Evolutionary conservation across 2,113 vertebrate genomes (phyloP).

Genomic region (Scomber japonicus): DNA sequence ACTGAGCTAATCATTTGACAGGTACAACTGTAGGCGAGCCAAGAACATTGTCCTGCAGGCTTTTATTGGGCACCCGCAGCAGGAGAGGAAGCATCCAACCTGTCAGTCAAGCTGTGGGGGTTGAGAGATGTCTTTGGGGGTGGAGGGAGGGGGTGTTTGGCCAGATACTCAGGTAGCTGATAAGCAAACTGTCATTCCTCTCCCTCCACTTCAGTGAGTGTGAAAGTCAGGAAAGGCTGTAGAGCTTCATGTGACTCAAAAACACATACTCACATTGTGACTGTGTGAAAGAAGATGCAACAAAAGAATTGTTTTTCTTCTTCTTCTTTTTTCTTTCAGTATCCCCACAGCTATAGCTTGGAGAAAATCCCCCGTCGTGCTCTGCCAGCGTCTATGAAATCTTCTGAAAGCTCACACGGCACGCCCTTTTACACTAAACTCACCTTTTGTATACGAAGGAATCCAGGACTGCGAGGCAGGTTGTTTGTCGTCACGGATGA

Average conservation of each 20-base stretch:
- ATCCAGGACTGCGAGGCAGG: background rate
- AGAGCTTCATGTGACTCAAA: too few relatives aligned
- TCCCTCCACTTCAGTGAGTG: background rate
- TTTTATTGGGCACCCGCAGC: background rate
- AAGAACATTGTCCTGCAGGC: background rate
- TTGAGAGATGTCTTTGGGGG: conserved; percentile 4
- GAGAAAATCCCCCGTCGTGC: background rate
- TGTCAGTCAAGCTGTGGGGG: background rate
- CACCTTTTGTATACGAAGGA: background rate
- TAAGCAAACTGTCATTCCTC: background rate
- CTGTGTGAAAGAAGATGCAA: too few relatives aligned
- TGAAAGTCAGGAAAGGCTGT: conserved; percentile 42
- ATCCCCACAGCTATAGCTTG: background rate
- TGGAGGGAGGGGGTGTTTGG: background rate
- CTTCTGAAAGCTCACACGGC: background rate
- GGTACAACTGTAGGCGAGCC: background rate
- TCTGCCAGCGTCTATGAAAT: background rate
- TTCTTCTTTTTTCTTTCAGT: background rate
- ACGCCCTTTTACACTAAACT: background rate
- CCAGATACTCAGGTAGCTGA: background rate
- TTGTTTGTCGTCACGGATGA: conserved; percentile 14
- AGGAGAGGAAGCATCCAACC: background rate
- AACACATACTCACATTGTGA: too few relatives aligned
- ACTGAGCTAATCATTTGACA: background rate
- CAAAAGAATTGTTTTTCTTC: too few relatives aligned